These are phyloP conservation scores for Poeciliopsis occidentalis DNA, from an alignment of 2,113 vertebrate genomes.

Conservation along the genomic window DNA sequence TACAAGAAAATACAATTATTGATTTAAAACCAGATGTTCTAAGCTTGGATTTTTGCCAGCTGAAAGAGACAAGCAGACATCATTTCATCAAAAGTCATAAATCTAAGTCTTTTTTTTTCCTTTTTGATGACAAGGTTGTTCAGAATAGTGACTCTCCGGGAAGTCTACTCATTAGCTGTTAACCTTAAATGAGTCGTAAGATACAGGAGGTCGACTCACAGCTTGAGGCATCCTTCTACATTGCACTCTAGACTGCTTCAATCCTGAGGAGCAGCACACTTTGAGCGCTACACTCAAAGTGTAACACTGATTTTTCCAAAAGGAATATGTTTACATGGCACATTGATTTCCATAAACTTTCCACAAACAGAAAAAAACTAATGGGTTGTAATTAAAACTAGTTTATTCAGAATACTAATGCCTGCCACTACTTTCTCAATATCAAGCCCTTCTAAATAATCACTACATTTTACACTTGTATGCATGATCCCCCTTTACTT, in stretches of 20 bases:
- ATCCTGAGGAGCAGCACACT: not conserved
- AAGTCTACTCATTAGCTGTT: not conserved
- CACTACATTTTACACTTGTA: too few relatives aligned
- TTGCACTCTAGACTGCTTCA: not conserved
- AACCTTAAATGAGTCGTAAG: not conserved
- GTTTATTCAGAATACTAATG: not conserved
- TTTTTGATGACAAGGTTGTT: not conserved
- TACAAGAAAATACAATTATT: constrained; percentile 31
- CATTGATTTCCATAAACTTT: too few relatives aligned
- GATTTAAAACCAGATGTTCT: not conserved
- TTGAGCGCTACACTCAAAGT: too few relatives aligned
- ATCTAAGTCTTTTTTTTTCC: too few relatives aligned
- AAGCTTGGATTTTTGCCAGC: not conserved
- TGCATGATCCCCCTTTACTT: too few relatives aligned
- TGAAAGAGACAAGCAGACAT: not conserved
- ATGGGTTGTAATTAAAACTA: not conserved
- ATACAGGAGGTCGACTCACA: not conserved
- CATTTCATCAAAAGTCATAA: not conserved
- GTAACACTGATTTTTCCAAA: not conserved
- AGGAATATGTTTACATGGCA: not conserved
- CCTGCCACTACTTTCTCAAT: not conserved
- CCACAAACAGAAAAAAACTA: not conserved
- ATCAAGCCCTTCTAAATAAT: not conserved
- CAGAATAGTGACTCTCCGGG: not conserved
- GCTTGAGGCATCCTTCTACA: not conserved